Evolutionary conservation across 2,113 vertebrate species (phyloP).

Genomic region (Leucopsar rothschildi): DNA sequence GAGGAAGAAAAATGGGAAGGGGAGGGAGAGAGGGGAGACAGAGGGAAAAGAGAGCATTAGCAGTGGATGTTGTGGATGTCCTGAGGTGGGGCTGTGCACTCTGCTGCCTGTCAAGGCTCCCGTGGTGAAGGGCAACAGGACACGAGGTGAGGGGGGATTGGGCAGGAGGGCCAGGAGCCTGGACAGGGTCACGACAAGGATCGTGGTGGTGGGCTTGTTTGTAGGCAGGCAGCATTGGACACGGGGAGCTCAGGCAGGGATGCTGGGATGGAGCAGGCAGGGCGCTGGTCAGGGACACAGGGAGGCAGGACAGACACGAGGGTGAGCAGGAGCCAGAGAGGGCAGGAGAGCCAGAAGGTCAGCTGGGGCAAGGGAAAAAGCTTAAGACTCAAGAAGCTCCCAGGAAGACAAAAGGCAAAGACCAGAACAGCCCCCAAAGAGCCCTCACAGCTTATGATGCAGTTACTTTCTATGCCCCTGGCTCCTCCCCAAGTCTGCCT

Average conservation of each 20-base stretch:
- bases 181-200: accelerated
- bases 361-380: neutral
- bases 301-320: accelerated
- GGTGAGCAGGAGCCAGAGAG: accelerated
- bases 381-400: neutral
- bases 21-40: no score
- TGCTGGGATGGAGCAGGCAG: accelerated
- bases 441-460: neutral
- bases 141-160: accelerated
- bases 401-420: neutral
- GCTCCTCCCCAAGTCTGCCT: neutral
- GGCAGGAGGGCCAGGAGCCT: no score
- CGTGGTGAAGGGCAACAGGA: no score
- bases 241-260: no score
- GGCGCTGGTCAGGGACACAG: neutral
- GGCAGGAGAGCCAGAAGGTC: neutral
- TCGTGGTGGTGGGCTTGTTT: neutral
- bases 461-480: no score
- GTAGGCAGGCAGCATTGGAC: accelerated
- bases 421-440: neutral
- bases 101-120: no score
- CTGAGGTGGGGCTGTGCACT: accelerated
- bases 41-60: neutral
- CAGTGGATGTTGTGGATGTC: accelerated
- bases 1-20: neutral